phyloP scores from a whole-genome alignment of 1,140 invertebrate genomes.

The Notospermus geniculatus region DNA sequence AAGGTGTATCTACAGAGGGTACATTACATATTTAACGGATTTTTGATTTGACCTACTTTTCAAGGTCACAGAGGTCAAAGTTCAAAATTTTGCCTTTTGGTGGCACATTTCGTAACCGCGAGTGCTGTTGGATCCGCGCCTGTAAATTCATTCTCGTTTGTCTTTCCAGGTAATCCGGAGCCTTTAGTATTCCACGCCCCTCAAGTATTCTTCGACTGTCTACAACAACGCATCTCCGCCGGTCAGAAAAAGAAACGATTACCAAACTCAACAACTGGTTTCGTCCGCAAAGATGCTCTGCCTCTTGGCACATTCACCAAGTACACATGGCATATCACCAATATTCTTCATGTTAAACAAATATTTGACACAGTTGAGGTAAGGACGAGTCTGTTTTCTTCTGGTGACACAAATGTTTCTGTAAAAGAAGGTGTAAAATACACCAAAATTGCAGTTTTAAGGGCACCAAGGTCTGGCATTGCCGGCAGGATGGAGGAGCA shows the following conservation, averaged over 20 bases:
- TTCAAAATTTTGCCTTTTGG: not conserved
- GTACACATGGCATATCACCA: conserved; percentile 74
- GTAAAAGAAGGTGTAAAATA: not conserved
- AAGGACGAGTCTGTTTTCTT: conserved; percentile 33
- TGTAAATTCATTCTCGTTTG: not conserved
- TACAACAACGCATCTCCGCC: conserved; percentile 68
- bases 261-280: conserved; percentile 63
- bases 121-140: no score
- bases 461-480: no score
- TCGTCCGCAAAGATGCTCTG: conserved; percentile 64
- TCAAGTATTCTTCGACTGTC: conserved; percentile 69
- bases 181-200: conserved; percentile 72
- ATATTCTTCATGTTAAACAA: conserved; percentile 71
- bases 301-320: conserved; percentile 71
- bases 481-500: no score
- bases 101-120: no score
- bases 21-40: no score
- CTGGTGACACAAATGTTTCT: not conserved
- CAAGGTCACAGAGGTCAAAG: no score
- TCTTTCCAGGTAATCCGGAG: conserved; percentile 60
- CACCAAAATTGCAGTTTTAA: no score
- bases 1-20: no score
- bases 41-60: no score
- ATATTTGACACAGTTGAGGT: conserved; percentile 73
- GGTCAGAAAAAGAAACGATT: conserved; percentile 68